These are phyloP conservation scores for Athrips mouffetella DNA, from an alignment of 2,888 invertebrate genomes.

Conservation along the genomic window DNA sequence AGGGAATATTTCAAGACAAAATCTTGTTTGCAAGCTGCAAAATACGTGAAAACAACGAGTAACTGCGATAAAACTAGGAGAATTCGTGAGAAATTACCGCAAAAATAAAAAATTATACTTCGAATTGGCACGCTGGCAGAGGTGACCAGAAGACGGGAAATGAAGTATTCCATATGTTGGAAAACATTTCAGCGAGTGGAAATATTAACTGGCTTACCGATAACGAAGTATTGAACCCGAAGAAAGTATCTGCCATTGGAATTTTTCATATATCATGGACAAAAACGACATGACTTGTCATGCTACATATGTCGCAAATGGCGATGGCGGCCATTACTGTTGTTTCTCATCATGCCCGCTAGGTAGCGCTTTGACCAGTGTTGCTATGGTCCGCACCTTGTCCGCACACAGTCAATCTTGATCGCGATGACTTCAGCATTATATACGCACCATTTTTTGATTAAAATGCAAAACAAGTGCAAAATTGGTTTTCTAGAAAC, in stretches of 20 bases:
- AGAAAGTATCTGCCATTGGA: slow-evolving; percentile 93
- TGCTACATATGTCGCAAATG: slow-evolving; percentile 71
- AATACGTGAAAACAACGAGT: neutral
- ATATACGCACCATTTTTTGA: too few species aligned
- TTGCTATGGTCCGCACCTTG: too few species aligned
- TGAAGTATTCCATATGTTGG: slow-evolving; percentile 37
- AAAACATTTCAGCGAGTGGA: slow-evolving; percentile 29
- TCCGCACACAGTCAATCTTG: too few species aligned
- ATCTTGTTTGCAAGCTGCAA: neutral
- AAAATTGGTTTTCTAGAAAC: too few species aligned
- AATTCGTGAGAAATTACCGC: neutral
- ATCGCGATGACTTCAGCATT: too few species aligned
- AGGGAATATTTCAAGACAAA: neutral
- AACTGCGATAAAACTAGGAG: slow-evolving; percentile 23
- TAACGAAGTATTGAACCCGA: slow-evolving; percentile 88
- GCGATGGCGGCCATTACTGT: slow-evolving; percentile 65
- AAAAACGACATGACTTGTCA: slow-evolving; percentile 84
- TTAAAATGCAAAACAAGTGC: too few species aligned
- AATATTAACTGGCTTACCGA: slow-evolving; percentile 80
- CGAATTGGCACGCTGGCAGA: slow-evolving; percentile 21
- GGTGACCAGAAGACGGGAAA: neutral
- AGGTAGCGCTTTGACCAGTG: slow-evolving; percentile 18
- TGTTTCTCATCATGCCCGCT: slow-evolving; percentile 22
- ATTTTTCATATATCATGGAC: slow-evolving; percentile 79
- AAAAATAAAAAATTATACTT: slow-evolving; percentile 26